Conservation (phyloP, 2,888 invertebrate genomes). For the Heteropelma amictum region DNA sequence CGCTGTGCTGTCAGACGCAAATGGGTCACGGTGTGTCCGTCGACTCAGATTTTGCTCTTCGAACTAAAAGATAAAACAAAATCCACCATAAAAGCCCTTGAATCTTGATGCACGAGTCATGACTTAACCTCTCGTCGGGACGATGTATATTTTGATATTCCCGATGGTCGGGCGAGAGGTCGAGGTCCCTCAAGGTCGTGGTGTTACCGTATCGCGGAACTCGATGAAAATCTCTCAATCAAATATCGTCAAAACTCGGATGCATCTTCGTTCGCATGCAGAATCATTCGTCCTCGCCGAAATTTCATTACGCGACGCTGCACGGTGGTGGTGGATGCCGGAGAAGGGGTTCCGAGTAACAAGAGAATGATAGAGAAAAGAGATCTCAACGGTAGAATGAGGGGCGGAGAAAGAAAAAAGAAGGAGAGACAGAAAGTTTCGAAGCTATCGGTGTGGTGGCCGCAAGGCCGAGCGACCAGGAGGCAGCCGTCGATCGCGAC, state of each 20-base stretch:
- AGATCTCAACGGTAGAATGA: slow-evolving; percentile 39
- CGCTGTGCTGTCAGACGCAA: no score
- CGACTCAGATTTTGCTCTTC: no score
- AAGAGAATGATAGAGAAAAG: slow-evolving; percentile 55
- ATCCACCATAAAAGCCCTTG: neutral
- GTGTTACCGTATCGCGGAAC: neutral
- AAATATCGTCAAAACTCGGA: slow-evolving; percentile 11
- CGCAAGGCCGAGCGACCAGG: slow-evolving; percentile 56
- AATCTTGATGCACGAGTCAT: neutral
- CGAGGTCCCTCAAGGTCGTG: slow-evolving; percentile 25
- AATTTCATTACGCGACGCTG: slow-evolving; percentile 56
- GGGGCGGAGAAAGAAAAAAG: no score
- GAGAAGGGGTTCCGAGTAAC: slow-evolving; percentile 14
- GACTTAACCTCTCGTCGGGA: neutral
- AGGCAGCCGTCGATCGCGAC: slow-evolving; percentile 60
- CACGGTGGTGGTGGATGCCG: slow-evolving; percentile 55
- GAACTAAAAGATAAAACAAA: neutral
- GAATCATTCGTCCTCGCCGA: slow-evolving; percentile 38
- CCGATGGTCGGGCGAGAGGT: neutral
- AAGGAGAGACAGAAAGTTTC: slow-evolving; percentile 39
- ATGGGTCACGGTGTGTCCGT: no score
- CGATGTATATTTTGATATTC: neutral
- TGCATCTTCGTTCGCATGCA: slow-evolving; percentile 14
- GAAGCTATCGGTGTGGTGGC: slow-evolving; percentile 48
- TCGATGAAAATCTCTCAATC: no score